Evolutionary conservation across 2,888 invertebrate species (phyloP).

Genomic region (Cerceris ruficornis): DNA sequence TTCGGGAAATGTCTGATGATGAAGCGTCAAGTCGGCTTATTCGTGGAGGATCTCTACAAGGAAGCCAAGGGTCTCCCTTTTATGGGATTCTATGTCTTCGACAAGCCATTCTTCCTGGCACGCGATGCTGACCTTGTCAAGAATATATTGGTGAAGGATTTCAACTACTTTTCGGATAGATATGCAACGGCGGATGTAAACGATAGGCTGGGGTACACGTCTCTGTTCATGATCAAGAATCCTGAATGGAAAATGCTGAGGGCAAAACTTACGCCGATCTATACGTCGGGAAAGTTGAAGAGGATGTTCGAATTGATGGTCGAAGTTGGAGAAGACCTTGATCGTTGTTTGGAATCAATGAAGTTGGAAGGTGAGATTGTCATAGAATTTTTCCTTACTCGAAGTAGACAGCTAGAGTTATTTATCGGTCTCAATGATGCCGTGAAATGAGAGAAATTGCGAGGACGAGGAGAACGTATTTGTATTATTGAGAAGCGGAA

Average conservation of each 20-base stretch:
- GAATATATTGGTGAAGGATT: slow-evolving; percentile 82
- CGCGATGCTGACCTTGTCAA: slow-evolving; percentile 82
- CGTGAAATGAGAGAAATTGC: too few species aligned
- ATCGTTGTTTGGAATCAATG: slow-evolving; percentile 53
- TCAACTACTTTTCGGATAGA: slow-evolving; percentile 80
- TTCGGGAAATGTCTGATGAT: slow-evolving; percentile 74
- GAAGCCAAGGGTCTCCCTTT: slow-evolving; percentile 71
- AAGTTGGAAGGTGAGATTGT: slow-evolving; percentile 62
- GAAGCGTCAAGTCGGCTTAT: slow-evolving; percentile 73
- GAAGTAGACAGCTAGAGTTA: too few species aligned
- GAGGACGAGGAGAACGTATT: too few species aligned
- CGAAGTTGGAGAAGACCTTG: slow-evolving; percentile 66
- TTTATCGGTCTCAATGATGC: too few species aligned
- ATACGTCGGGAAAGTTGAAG: slow-evolving; percentile 77
- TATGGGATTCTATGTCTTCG: slow-evolving; percentile 79
- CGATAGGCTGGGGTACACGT: slow-evolving; percentile 80
- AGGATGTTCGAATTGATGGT: slow-evolving; percentile 73
- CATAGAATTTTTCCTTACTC: neutral
- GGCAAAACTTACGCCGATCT: slow-evolving; percentile 81
- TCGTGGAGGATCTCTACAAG: slow-evolving; percentile 78
- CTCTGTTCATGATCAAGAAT: slow-evolving; percentile 81
- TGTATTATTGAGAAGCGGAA: too few species aligned
- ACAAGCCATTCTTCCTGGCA: slow-evolving; percentile 81
- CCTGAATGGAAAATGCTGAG: slow-evolving; percentile 81
- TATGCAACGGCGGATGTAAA: slow-evolving; percentile 70